A percentile compares a stretch with the other conserved stretches of the same genome.
phyloP scores from a whole-genome alignment of 2,888 invertebrate genomes.

The Balanococcus diminutus region DNA sequence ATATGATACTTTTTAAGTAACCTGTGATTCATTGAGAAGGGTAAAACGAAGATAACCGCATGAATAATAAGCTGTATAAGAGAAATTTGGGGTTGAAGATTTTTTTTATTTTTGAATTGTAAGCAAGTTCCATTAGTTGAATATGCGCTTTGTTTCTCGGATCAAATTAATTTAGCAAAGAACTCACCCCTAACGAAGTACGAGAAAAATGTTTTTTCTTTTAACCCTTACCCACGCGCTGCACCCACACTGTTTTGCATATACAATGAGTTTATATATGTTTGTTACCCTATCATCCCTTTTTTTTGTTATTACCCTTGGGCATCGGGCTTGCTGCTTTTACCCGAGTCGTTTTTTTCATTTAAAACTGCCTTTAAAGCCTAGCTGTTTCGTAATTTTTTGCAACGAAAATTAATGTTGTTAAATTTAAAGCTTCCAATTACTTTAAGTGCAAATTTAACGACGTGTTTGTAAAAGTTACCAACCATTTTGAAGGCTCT shows the following conservation, averaged over 20 bases:
- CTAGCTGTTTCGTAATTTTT: constrained; percentile 50
- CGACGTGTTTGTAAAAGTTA: not conserved
- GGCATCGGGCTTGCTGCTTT: constrained; percentile 35
- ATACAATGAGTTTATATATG: constrained; percentile 52
- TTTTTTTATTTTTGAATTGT: constrained; percentile 53
- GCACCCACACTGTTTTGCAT: constrained; percentile 51
- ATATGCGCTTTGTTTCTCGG: constrained; percentile 55
- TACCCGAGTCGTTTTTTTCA: constrained; percentile 48
- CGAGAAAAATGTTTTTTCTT: constrained; percentile 48
- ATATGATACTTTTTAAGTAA: constrained; percentile 44
- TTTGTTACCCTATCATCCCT: constrained; percentile 45
- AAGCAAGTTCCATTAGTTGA: constrained; percentile 53
- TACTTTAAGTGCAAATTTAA: constrained; percentile 47
- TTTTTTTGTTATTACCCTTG: constrained; percentile 46
- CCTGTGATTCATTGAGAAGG: constrained; percentile 56
- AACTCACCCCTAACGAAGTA: constrained; percentile 52
- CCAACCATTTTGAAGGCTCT: not conserved
- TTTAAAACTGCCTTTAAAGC: constrained; percentile 48
- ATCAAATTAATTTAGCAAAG: constrained; percentile 55
- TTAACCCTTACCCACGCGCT: constrained; percentile 51
- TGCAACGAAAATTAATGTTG: constrained; percentile 51
- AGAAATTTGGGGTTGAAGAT: constrained; percentile 55
- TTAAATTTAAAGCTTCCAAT: constrained; percentile 47
- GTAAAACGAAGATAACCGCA: constrained; percentile 57
- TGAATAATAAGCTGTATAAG: constrained; percentile 56